Percentiles rank a stretch among this genome's conserved stretches.
Conservation (phyloP, 1,140 invertebrate genomes). For the Tetramorium simillimum region DNA sequence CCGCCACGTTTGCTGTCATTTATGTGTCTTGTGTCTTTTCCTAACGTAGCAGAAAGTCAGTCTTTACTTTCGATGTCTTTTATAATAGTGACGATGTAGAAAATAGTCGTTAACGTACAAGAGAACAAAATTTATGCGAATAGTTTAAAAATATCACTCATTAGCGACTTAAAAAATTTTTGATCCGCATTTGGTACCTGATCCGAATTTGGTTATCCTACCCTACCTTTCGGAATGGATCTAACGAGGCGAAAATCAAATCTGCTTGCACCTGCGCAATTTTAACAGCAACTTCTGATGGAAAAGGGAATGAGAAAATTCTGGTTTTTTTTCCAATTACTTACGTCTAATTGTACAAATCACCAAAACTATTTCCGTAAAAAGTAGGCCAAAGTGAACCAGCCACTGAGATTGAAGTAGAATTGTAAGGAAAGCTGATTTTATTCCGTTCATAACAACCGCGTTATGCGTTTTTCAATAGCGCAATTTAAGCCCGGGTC, state of each 20-base stretch:
- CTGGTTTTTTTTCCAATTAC: neutral
- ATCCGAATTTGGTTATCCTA: no score
- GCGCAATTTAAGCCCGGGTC: neutral
- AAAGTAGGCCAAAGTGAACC: neutral
- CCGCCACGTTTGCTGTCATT: no score
- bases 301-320: neutral
- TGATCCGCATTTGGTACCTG: no score
- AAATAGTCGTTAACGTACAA: no score
- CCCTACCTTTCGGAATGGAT: neutral
- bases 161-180: no score
- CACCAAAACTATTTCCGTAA: neutral
- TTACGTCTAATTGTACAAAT: neutral
- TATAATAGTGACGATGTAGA: no score
- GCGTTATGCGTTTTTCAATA: slow-evolving; percentile 38
- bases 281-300: neutral
- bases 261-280: neutral
- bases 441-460: neutral
- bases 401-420: neutral
- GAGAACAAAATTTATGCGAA: no score
- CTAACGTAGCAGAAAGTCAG: no score
- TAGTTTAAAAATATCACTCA: no score
- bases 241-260: neutral
- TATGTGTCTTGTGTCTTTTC: no score
- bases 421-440: neutral
- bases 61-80: no score